A percentile compares a stretch with the other conserved stretches of the same genome.
Conservation (phyloP, 2,797 vertebrate genomes). For the Platyrinchus mystaceus region DNA sequence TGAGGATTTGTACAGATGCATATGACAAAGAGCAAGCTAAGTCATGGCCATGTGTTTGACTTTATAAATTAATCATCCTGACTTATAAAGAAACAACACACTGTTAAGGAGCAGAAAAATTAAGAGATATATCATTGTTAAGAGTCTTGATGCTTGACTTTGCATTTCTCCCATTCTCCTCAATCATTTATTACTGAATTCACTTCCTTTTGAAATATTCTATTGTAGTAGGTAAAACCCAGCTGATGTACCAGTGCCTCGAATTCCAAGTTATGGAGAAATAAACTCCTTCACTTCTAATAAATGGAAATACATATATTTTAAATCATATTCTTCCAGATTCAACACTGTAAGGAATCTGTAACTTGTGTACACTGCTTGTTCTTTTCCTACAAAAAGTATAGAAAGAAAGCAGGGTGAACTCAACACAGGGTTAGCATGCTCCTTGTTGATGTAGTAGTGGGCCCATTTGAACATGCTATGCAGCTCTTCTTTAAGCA, state of each 20-base stretch:
- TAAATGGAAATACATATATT: not conserved
- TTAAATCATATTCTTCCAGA: not conserved
- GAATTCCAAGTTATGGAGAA: not conserved
- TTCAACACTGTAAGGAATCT: not conserved
- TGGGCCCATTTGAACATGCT: not conserved
- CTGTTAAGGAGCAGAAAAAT: not conserved
- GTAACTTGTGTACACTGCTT: not conserved
- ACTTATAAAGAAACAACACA: not conserved
- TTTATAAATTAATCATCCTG: not conserved
- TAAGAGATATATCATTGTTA: not conserved
- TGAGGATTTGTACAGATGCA: not conserved
- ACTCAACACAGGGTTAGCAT: not conserved
- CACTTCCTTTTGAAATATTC: not conserved
- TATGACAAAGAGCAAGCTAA: not conserved
- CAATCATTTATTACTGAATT: not conserved
- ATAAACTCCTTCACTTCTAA: not conserved
- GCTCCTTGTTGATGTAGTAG: not conserved
- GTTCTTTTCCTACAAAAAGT: not conserved
- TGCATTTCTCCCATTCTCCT: not conserved
- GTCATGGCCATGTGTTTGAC: not conserved
- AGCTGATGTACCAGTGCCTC: not conserved
- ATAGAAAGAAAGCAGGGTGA: not conserved
- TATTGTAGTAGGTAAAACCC: not conserved
- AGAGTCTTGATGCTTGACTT: not conserved
- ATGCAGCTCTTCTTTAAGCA: not conserved